Base-by-base conservation (phyloP, 1,140 invertebrate species). In the Ceratosolen fusciceps region DNA sequence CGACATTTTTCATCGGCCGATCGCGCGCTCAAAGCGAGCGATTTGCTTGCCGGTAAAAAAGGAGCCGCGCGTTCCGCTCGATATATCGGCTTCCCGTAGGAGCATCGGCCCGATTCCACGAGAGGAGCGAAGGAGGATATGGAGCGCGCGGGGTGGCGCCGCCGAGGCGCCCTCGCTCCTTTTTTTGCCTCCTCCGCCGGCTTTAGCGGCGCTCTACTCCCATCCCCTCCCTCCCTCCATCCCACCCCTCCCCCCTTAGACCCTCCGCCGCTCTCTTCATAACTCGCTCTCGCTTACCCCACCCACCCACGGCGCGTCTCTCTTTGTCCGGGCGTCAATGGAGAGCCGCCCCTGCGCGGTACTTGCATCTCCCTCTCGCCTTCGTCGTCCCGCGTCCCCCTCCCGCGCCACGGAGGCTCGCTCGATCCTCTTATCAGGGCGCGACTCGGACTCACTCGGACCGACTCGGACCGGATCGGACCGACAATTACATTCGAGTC, bases 141-240 rank as follows among this genome's bases (percentile, higher is more conserved):
- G n/a, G n/a, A n/a, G n/a, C 54, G 52, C 14, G 37, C 56, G 31
- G 71, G 56, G 73, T 80, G 79, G 79, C 79, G 79, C 79, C 79
- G 73, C 52, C 21, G n/a, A 80, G 79, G 73, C n/a, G n/a, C n/a
- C n/a, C n/a, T 75, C 73, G 26, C 43, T 72, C 37, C 29, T 72
- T 72, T 56, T 56, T 78, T 78, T 58, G 9, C n/a, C 5, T 21
- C 16, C n/a, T 21, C n/a, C n/a, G 54, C 54, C n/a, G 7, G 26
- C 24, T 65, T 19, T 26, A n/a, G n/a, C n/a, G n/a, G n/a, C n/a
- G n/a, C n/a, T n/a, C n/a, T n/a, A n/a, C n/a, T n/a, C n/a, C n/a
- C 12, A 1, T 24, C 26, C 54, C 52, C 39, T 16, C 16, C 26
- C 43, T 31, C 21, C 39, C 43, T 49, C 58, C 39, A 10, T n/a